Percentiles rank a stretch among this genome's conserved stretches.
These are phyloP conservation scores for Brachionus angularis DNA, from an alignment of 1,140 invertebrate genomes.

Conservation along the genomic window DNA sequence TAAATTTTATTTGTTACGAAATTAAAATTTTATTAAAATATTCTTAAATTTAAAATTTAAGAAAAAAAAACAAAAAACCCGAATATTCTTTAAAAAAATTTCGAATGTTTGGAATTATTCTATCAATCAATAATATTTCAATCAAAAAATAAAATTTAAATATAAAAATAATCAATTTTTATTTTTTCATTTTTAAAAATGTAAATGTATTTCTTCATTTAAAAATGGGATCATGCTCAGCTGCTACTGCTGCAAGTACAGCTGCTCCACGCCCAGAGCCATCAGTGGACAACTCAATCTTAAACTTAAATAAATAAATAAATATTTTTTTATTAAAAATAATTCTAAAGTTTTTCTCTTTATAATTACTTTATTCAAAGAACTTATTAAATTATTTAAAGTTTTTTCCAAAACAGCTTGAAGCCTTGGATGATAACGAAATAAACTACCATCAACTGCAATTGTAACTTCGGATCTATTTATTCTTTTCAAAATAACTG, in stretches of 20 bases:
- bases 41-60: too few relatives aligned
- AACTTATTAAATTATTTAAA: slow-evolving; percentile 70
- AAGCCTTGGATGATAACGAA: slow-evolving; percentile 95
- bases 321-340: too few relatives aligned
- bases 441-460: slow-evolving; percentile 95
- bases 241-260: slow-evolving; percentile 15
- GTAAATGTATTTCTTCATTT: too few relatives aligned
- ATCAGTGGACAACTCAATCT: slow-evolving; percentile 29
- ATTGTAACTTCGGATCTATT: slow-evolving; percentile 80
- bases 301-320: slow-evolving; percentile 29
- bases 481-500: slow-evolving; percentile 72
- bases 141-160: too few relatives aligned
- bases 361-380: slow-evolving; percentile 1
- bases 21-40: too few relatives aligned
- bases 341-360: background rate
- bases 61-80: too few relatives aligned
- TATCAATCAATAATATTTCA: too few relatives aligned
- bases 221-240: slow-evolving; percentile 34
- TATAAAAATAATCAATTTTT: too few relatives aligned
- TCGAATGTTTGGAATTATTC: too few relatives aligned
- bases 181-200: too few relatives aligned
- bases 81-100: too few relatives aligned
- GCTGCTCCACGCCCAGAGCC: slow-evolving; percentile 43
- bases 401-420: slow-evolving; percentile 89
- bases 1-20: too few relatives aligned